Percentiles rank a stretch among this genome's conserved stretches.
These are phyloP conservation scores for Dromococcyx pavoninus DNA, from an alignment of 2,797 vertebrate genomes.

Conservation along the genomic window DNA sequence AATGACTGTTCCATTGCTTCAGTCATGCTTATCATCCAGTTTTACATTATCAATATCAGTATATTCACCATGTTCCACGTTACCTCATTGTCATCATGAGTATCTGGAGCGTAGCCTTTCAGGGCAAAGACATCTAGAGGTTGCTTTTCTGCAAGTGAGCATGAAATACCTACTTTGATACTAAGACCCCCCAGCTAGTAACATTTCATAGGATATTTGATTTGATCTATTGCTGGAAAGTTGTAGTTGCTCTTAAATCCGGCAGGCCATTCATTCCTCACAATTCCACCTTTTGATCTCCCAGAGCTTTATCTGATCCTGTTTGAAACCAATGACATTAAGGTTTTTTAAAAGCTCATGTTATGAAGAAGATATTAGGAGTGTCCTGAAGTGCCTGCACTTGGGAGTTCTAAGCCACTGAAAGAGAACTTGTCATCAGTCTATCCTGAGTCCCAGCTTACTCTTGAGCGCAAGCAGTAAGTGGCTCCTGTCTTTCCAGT, in stretches of 20 bases:
- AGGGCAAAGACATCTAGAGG: neutral
- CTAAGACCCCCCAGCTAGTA: rapidly evolving
- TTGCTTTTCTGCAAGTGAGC: neutral
- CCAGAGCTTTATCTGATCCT: neutral
- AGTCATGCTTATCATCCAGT: neutral
- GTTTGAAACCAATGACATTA: rapidly evolving
- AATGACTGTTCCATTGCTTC: neutral
- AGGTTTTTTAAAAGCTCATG: rapidly evolving
- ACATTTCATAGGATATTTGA: neutral
- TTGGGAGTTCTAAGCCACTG: neutral
- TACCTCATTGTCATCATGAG: rapidly evolving
- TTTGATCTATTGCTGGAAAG: neutral
- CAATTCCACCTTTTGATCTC: rapidly evolving
- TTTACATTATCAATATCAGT: neutral
- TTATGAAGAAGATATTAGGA: rapidly evolving
- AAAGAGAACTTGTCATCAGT: rapidly evolving
- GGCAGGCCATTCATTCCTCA: rapidly evolving
- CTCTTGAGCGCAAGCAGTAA: neutral
- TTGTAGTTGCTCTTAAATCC: rapidly evolving
- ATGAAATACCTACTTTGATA: neutral
- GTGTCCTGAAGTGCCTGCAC: neutral
- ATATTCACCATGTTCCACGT: rapidly evolving
- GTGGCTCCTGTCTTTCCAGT: neutral
- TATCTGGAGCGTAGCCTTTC: neutral
- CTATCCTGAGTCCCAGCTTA: rapidly evolving